Evolutionary conservation across 2,113 vertebrate genomes (phyloP), one percentile per base, ranked within the genome.

Genomic region (Heterotilapia buettikoferi): DNA sequence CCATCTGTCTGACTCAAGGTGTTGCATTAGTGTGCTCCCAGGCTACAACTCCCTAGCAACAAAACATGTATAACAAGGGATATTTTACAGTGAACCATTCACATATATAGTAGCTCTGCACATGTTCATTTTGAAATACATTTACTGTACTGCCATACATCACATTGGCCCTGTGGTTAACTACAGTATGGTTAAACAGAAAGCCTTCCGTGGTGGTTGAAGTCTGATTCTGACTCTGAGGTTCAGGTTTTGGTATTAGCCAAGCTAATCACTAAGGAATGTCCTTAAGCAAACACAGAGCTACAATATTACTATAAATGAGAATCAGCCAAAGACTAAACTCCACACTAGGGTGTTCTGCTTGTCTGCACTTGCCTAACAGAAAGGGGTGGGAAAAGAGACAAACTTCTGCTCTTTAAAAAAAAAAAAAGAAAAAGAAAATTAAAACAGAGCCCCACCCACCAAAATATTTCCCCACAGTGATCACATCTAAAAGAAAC

Each of bases 251-350:
- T 89, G 91, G 94, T 90, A 92, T 93, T 94, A 94, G 89, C 68
- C 57, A 47, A 90, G 84, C 82, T 94, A 94, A 96, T 94, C 92
- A 92, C 85, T 80, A 56, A 95, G 90, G 96, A 97, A 97, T 94
- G 94, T 87, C 92, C 84, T 94, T 89, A 83, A 63, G 85, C 90
- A 96, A 96, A 96, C 93, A 95, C 79, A 91, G 90, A 38, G 85
- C 93, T 87, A 85, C 88, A 87, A 91, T 89, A 94, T 91, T 92
- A 94, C 94, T 94, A 94, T 92, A 96, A 93, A 95, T 92, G 92
- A 94, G 90, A 89, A 94, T 93, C 79, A 90, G 89, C 79, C 71
- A 61, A 93, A 91, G 63, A 90, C 88, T 92, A 79, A 84, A 94
- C 92, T 93, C 33, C 73, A 88, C 88, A 92, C 80, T 87, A 84